phyloP scores from a whole-genome alignment of 23 tunicate species.

The Aplidium turbinatum region DNA sequence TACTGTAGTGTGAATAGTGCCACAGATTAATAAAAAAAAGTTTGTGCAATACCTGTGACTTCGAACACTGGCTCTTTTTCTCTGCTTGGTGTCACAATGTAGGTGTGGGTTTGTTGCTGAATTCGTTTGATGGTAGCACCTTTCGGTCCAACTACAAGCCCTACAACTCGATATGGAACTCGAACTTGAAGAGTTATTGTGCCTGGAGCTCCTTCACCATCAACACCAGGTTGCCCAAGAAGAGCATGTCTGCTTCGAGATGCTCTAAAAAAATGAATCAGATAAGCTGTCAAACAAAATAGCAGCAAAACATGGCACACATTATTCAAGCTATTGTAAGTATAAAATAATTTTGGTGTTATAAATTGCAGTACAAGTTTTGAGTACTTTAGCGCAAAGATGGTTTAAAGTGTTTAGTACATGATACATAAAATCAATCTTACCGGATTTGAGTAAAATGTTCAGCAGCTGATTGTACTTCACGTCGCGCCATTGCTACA shows the following conservation, averaged over 20 bases:
- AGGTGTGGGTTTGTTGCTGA: conserved; percentile 92
- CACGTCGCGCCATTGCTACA: conserved; percentile 83
- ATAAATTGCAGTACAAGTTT: too few species aligned
- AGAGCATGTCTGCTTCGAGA: conserved; percentile 59
- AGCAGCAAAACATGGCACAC: too few species aligned
- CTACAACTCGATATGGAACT: conserved; percentile 93
- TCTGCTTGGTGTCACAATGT: conserved; percentile 91
- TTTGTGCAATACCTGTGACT: conserved; percentile 96
- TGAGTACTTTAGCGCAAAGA: too few species aligned
- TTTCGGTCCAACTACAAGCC: conserved; percentile 95
- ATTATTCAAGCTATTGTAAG: not conserved
- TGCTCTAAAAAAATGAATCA: conserved; percentile 35
- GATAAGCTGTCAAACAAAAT: too few species aligned
- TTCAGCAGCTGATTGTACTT: conserved; percentile 89
- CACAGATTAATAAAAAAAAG: too few species aligned
- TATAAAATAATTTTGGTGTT: not conserved
- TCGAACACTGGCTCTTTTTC: conserved; percentile 96
- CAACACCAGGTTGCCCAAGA: conserved; percentile 29
- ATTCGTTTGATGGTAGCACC: conserved; percentile 95
- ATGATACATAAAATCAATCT: not conserved
- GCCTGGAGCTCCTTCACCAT: conserved; percentile 42
- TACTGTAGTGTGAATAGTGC: too few species aligned
- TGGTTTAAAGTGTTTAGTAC: too few species aligned
- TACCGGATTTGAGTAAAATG: conserved; percentile 95
- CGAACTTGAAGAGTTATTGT: conserved; percentile 82